Evolutionary conservation across 2,888 invertebrate genomes (phyloP), one percentile per base, ranked within the genome.

Genomic region (Cataglyphis albicans): DNA sequence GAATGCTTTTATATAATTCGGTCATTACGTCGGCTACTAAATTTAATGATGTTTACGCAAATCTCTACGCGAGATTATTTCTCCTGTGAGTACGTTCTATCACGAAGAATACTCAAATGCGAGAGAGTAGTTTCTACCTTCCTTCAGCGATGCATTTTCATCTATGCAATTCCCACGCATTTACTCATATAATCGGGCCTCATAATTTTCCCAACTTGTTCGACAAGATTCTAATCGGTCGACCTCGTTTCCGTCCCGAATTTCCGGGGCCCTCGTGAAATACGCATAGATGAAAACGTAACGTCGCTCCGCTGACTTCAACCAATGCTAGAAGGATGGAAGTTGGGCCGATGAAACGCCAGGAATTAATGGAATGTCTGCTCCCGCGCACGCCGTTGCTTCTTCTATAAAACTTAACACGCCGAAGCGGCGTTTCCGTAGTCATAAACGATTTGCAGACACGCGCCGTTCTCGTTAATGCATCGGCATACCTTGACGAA

Each of bases 281-380:
- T 64, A 67, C 10, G 74, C 73, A 41, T 52, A 64, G 70, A 73
- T 55, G 80, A 73, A 80, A 68, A 75, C 57, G 59, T 78, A 84
- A 73, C 70, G 72, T 76, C 76, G 61, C 21, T 61, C 21, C 52
- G 18, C n/a, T 52, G 59, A 41, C 52, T 72, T 65, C 44, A 82
- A 64, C 55, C 75, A 73, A 68, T 18, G 80, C 18, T 59, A 55
- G 61, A 82, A 67, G 55, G 65, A 76, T 80, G 57, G 52, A 85
- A 75, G 81, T 84, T 83, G 74, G 35, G 55, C 29, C 65, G 81
- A 55, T 59, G 63, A 76, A 61, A 75, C 65, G 81, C 61, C 64
- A 48, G 73, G 44, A 81, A 84, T 81, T 84, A 85, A 85, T 81
- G 76, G 81, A 84, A 84, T 81, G 7, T 52, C 52, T 52, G 70